Percentiles rank a stretch among this genome's conserved stretches.
These are phyloP conservation scores for Hylia prasina DNA, from an alignment of 2,113 vertebrate species.

Conservation along the genomic window DNA sequence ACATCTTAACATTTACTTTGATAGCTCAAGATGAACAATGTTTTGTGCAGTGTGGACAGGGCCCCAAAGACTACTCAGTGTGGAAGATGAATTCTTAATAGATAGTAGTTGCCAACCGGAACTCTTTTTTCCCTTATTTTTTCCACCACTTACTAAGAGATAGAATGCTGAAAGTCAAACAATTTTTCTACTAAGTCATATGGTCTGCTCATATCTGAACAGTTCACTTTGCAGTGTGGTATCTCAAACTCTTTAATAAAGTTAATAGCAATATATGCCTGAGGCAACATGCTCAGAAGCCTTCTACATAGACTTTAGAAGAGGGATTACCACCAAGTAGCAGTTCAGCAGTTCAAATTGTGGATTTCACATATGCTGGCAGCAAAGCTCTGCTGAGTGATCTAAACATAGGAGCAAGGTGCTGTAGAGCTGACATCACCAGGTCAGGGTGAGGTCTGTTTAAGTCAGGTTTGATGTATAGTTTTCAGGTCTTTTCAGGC, in stretches of 20 bases:
- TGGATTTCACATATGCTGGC: not conserved
- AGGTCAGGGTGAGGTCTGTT: not conserved
- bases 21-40: not conserved
- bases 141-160: not conserved
- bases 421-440: not conserved
- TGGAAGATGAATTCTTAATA: not conserved
- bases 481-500: not conserved
- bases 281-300: not conserved
- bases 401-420: not conserved
- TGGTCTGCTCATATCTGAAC: not conserved
- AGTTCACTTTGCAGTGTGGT: not conserved
- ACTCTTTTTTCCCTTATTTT: not conserved
- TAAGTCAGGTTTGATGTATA: not conserved
- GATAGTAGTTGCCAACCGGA: slow-evolving; percentile 11
- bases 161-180: not conserved
- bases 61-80: not conserved
- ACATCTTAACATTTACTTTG: not conserved
- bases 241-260: not conserved
- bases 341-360: not conserved
- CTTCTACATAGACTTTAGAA: not conserved
- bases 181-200: not conserved
- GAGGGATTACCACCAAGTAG: not conserved
- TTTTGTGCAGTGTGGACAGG: not conserved
- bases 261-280: not conserved
- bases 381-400: not conserved